Percentiles rank a stretch among this genome's conserved stretches.
These are phyloP conservation scores for Achroia grisella DNA, from an alignment of 1,140 invertebrate species.

Conservation along the genomic window DNA sequence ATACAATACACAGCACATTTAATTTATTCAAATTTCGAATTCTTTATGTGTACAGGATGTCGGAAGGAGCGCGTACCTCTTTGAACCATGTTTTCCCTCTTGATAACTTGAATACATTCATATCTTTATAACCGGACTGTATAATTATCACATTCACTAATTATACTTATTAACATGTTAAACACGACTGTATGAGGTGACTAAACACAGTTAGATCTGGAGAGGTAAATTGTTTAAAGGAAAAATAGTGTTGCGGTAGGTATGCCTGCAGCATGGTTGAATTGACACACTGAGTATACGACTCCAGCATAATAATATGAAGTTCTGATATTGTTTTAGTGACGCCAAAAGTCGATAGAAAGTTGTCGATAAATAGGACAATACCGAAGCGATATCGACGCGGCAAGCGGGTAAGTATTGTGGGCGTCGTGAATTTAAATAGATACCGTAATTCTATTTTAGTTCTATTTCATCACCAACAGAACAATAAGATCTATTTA, in stretches of 20 bases:
- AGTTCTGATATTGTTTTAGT: slow-evolving; percentile 8
- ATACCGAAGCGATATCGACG: too few relatives aligned
- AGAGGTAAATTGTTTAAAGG: slow-evolving; percentile 7
- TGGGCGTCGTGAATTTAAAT: too few relatives aligned
- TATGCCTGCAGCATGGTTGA: slow-evolving; percentile 1
- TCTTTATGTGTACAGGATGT: neutral
- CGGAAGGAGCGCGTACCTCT: slow-evolving; percentile 13
- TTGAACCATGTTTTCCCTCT: slow-evolving; percentile 26
- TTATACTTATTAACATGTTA: too few relatives aligned
- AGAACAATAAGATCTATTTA: too few relatives aligned
- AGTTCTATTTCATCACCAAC: too few relatives aligned
- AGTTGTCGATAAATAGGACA: neutral
- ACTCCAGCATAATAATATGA: neutral
- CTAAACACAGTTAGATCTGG: neutral
- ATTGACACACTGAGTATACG: slow-evolving; percentile 3
- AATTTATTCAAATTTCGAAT: too few relatives aligned
- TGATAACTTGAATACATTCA: slow-evolving; percentile 20
- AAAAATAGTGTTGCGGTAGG: slow-evolving; percentile 6
- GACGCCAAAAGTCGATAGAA: neutral
- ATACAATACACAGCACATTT: too few relatives aligned
- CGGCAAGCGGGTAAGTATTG: too few relatives aligned
- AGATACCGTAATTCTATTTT: too few relatives aligned
- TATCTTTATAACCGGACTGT: slow-evolving; percentile 11
- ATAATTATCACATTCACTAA: neutral
- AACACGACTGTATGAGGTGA: too few relatives aligned